Percentiles rank a stretch among this genome's conserved stretches.
These are phyloP conservation scores for Pseudomyrmex pallidus DNA, from an alignment of 1,140 invertebrate species.

Conservation along the genomic window DNA sequence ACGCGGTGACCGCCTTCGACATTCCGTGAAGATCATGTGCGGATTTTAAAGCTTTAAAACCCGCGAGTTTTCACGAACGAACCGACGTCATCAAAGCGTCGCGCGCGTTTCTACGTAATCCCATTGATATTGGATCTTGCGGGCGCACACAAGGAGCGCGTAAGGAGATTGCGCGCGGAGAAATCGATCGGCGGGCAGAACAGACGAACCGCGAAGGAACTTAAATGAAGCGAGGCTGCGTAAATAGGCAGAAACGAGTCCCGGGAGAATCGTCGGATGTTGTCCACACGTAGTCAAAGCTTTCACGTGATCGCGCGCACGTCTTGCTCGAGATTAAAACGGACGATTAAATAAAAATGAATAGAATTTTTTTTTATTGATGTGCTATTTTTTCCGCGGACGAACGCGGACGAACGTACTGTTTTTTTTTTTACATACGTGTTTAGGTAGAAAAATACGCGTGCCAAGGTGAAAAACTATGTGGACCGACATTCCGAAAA, in stretches of 20 bases:
- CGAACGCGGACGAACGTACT: neutral
- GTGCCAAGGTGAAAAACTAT: no score
- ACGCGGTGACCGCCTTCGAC: slow-evolving; percentile 25
- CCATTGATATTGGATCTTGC: slow-evolving; percentile 49
- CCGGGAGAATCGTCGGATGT: slow-evolving; percentile 32
- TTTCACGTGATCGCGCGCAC: slow-evolving; percentile 27
- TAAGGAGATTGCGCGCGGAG: no score
- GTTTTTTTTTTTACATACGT: no score
- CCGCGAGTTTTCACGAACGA: slow-evolving; percentile 47
- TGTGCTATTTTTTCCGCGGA: neutral
- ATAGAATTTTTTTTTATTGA: neutral
- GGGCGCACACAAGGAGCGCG: neutral
- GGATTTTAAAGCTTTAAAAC: no score
- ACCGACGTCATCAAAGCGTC: slow-evolving; percentile 35
- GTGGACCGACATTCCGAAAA: no score
- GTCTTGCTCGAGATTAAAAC: slow-evolving; percentile 41
- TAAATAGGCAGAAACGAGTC: slow-evolving; percentile 70
- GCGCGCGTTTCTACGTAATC: slow-evolving; percentile 29
- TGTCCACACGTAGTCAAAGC: slow-evolving; percentile 55
- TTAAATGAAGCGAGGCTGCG: slow-evolving; percentile 70
- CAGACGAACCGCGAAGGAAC: slow-evolving; percentile 66
- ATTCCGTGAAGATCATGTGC: slow-evolving; percentile 48
- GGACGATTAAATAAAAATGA: slow-evolving; percentile 5
- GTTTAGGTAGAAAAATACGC: no score
- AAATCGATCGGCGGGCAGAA: slow-evolving; percentile 58